Conservation (phyloP, 92 coral and sea anemone species). For the Umimayanthus kanabou region DNA sequence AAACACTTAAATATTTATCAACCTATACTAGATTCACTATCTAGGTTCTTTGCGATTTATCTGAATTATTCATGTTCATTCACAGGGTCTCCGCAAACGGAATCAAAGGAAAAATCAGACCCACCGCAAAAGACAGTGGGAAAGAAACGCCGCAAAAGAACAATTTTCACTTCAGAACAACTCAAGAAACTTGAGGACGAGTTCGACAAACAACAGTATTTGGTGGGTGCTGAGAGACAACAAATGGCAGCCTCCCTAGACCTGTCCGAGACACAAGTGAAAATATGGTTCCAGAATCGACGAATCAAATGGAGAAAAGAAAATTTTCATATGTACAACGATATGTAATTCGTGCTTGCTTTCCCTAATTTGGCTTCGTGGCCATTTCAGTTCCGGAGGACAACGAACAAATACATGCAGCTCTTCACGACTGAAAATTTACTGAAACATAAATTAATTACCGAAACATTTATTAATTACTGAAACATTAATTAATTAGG, state of each 20-base stretch:
- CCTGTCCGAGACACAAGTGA: conserved; percentile 94
- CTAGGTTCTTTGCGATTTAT: no score
- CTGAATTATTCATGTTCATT: no score
- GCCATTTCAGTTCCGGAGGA: neutral
- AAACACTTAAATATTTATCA: no score
- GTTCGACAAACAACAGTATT: conserved; percentile 90
- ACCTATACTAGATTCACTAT: no score
- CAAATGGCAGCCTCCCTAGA: conserved; percentile 80
- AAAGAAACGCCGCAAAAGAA: conserved; percentile 83
- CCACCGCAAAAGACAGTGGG: conserved; percentile 47
- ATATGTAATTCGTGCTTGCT: neutral
- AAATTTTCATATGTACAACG: conserved; percentile 76
- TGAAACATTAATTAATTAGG: no score
- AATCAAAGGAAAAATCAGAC: neutral
- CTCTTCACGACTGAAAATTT: neutral
- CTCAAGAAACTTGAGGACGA: conserved; percentile 85
- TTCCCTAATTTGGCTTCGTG: neutral
- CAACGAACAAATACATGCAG: neutral
- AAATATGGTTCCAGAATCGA: conserved; percentile 98
- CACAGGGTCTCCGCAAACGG: neutral
- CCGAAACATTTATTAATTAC: no score
- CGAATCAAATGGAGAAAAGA: conserved; percentile 98
- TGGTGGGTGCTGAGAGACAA: conserved; percentile 93
- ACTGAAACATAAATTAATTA: neutral
- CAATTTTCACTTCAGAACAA: conserved; percentile 95